Percentiles rank a stretch among this genome's conserved stretches.
These are phyloP conservation scores for Pyrrhia umbra DNA, from an alignment of 2,888 invertebrate genomes.

Conservation along the genomic window DNA sequence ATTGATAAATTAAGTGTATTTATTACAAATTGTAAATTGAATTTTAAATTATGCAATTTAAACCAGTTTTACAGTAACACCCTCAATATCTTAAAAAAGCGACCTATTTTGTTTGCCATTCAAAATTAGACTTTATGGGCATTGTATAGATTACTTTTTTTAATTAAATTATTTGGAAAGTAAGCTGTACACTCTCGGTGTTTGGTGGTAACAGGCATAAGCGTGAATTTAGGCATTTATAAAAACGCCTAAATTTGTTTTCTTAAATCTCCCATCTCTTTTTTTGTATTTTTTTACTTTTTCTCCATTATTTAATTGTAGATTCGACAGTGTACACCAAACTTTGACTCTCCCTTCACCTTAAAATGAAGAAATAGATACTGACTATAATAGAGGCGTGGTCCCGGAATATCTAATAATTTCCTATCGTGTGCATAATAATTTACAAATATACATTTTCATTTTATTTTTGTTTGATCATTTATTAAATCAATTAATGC, in stretches of 20 bases:
- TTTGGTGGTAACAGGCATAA: slow-evolving; percentile 45
- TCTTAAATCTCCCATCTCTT: not conserved
- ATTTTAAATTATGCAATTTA: not conserved
- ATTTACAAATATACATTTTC: slow-evolving; percentile 37
- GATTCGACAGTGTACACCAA: slow-evolving; percentile 43
- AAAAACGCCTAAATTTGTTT: slow-evolving; percentile 17
- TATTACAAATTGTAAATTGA: slow-evolving; percentile 2
- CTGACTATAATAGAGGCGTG: slow-evolving; percentile 53
- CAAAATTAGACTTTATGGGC: slow-evolving; percentile 16
- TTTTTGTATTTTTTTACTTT: slow-evolving; percentile 13
- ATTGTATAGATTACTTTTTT: slow-evolving; percentile 38
- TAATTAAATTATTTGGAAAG: slow-evolving; percentile 38
- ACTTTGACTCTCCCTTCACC: slow-evolving; percentile 57
- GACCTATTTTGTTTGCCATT: slow-evolving; percentile 12
- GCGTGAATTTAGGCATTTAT: slow-evolving; percentile 20
- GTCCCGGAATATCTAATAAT: slow-evolving; percentile 35
- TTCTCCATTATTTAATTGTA: slow-evolving; percentile 3
- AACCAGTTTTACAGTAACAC: slow-evolving; percentile 21
- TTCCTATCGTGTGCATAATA: slow-evolving; percentile 33
- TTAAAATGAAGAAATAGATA: slow-evolving; percentile 45
- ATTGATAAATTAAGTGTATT: not conserved
- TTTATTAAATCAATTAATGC: not conserved
- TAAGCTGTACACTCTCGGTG: slow-evolving; percentile 48
- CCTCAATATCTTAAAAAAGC: slow-evolving; percentile 38
- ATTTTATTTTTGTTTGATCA: slow-evolving; percentile 14